These are phyloP conservation scores for Arvicanthis niloticus DNA, from an alignment of 2,113 vertebrate genomes.

Conservation along the genomic window DNA sequence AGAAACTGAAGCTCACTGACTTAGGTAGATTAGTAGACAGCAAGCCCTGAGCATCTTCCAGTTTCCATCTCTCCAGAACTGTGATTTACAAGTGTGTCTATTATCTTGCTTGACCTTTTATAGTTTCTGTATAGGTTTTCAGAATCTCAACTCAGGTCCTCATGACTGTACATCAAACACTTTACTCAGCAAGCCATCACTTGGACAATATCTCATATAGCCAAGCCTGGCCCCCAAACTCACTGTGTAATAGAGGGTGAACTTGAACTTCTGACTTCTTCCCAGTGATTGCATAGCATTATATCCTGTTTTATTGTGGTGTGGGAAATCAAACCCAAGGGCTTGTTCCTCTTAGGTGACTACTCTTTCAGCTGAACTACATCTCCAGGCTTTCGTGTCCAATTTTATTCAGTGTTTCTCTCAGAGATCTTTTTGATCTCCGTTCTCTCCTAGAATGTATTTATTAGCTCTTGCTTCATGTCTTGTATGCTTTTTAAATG, in stretches of 20 bases:
- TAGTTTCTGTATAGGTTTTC: neutral
- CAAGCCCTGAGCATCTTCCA: neutral
- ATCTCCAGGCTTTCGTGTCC: neutral
- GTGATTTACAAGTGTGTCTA: too few species aligned
- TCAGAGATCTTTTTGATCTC: slow-evolving; percentile 9
- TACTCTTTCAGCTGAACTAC: neutral
- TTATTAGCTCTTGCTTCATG: neutral
- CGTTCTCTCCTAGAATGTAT: slow-evolving; percentile 4
- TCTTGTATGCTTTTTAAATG: neutral
- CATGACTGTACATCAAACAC: neutral
- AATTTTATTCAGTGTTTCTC: slow-evolving; percentile 22
- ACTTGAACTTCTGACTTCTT: neutral
- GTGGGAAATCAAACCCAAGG: neutral
- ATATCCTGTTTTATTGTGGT: neutral
- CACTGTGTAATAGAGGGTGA: neutral
- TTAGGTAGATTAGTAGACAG: neutral
- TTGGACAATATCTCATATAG: neutral
- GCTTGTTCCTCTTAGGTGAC: neutral
- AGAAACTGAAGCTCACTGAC: too few species aligned
- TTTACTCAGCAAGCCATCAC: neutral
- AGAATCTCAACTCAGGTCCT: neutral
- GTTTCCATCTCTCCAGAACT: neutral
- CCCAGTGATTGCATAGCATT: neutral
- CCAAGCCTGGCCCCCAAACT: neutral
- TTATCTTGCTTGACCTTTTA: neutral